These are phyloP conservation scores for Elaphurus davidianus DNA, from an alignment of 2,113 vertebrate genomes.

Conservation along the genomic window DNA sequence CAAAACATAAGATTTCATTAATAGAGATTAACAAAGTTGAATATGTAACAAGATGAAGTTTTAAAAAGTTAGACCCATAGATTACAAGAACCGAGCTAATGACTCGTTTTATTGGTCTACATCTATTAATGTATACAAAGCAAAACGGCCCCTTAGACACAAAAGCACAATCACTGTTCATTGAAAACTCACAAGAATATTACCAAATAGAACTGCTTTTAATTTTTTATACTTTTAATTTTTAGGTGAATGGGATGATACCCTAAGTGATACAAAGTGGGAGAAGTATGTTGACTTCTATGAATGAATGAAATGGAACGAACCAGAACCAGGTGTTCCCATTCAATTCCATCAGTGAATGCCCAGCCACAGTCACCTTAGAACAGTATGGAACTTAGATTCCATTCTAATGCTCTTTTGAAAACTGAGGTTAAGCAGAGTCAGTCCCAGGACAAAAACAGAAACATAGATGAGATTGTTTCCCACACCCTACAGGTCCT, in stretches of 20 bases:
- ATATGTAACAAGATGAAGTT: neutral
- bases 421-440: neutral
- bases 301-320: neutral
- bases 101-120: neutral
- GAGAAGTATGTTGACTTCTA: neutral
- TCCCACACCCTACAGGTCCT: neutral
- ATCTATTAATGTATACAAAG: neutral
- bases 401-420: neutral
- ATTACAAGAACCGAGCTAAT: neutral
- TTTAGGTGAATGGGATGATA: neutral
- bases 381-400: neutral
- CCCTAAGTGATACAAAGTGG: neutral
- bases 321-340: neutral
- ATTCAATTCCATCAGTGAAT: neutral
- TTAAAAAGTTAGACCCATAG: conserved; percentile 12
- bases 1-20: neutral
- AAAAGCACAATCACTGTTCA: neutral
- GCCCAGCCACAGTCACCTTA: neutral
- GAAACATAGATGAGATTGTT: neutral
- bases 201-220: neutral
- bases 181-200: neutral
- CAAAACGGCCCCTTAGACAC: neutral
- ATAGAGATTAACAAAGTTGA: conserved; percentile 9
- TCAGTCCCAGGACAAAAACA: neutral
- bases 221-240: neutral